phyloP scores from a whole-genome alignment of 2,113 vertebrate genomes.

The Siniperca knerii region DNA sequence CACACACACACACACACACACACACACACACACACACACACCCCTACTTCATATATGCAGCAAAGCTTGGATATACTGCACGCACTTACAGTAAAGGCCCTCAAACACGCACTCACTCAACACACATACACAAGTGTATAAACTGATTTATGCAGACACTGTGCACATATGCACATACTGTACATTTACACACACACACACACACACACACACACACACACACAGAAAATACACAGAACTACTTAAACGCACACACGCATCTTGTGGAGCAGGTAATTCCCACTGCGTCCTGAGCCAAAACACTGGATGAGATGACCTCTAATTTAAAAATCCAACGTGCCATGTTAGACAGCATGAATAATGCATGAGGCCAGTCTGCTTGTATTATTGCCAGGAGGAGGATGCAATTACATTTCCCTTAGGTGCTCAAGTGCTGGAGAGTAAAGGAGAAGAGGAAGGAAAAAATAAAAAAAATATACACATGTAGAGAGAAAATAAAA shows the following conservation, averaged over 20 bases:
- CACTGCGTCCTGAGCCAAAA: conserved; percentile 47
- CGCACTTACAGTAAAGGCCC: background rate
- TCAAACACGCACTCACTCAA: background rate
- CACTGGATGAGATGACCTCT: conserved; percentile 79
- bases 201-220: background rate
- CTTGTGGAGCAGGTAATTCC: conserved; percentile 57
- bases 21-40: background rate
- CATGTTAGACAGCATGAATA: conserved; percentile 75
- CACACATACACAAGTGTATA: background rate
- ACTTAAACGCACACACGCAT: background rate
- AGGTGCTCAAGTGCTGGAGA: conserved; percentile 58
- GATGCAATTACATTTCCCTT: conserved; percentile 78
- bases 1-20: background rate
- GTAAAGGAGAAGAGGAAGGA: conserved; percentile 2
- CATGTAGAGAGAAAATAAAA: background rate
- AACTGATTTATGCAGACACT: background rate
- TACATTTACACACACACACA: background rate
- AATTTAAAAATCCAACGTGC: conserved; percentile 75
- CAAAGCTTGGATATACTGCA: background rate
- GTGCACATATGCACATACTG: background rate
- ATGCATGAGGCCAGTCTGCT: conserved; percentile 73
- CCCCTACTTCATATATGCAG: background rate
- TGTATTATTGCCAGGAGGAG: conserved; percentile 73
- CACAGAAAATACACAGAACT: background rate
- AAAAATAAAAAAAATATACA: background rate